Base-by-base conservation (phyloP, 2,797 vertebrate species). In the Champsocephalus esox region DNA sequence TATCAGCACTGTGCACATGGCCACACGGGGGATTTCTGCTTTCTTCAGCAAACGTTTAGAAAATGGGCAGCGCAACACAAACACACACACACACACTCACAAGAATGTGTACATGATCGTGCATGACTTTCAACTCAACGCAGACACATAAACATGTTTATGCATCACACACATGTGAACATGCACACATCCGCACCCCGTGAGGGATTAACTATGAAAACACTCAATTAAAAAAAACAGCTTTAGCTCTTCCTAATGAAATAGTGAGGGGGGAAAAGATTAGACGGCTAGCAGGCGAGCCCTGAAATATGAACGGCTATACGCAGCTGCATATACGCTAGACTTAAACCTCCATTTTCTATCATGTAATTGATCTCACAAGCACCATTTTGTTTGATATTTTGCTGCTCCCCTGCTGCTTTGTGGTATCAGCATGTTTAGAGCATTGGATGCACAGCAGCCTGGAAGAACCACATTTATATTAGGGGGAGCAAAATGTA, bases 321-420 rank as follows among this genome's bases (percentile, higher is more conserved):
- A 90, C 17, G 49, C 88, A 74, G 83, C 82, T 74, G 86, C 77
- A 72, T 91, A 89, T 90, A 91, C 75, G 60, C 79, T 63, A 70
- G 69, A 90, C 79, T 80, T 89, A 92, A 92, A 93, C 89, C 93
- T 92, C 93, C 93, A 93, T 94, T 93, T 94, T 94, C 90, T 92
- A 92, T 91, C 91, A 89, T 80, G 90, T 92, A 94, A 94, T 92
- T 94, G 92, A 93, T 94, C 91, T 93, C 90, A 88, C 79, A 34
- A 92, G 91, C 93, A 91, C 93, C 93, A 94, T 94, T 94, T 94
- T 94, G 93, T 94, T 93, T 89, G 88, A 93, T 92, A 86, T 92
- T 87, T 92, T 74, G 79, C 82, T 81, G 73, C 80, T 75, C 86
- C 77, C 84, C 79, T 38, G 87, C 88, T 82, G 82, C 90, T 88